phyloP scores from a whole-genome alignment of 2,888 invertebrate species.

The Anagyrus pseudococci region DNA sequence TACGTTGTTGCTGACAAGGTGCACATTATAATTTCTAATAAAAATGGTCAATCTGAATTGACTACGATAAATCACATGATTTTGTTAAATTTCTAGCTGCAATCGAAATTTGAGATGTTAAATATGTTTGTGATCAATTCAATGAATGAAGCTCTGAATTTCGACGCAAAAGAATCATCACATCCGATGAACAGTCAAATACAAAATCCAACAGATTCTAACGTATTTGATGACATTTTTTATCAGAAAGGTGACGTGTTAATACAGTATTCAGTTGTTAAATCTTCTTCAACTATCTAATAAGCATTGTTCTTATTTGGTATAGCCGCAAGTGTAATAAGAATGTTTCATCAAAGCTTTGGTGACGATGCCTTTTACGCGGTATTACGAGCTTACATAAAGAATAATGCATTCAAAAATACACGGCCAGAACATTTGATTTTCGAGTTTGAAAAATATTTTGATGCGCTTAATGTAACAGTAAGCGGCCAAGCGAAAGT shows the following conservation, averaged over 20 bases:
- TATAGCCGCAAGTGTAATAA: constrained; percentile 63
- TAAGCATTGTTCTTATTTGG: neutral
- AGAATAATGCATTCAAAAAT: constrained; percentile 35
- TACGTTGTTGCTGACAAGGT: constrained; percentile 52
- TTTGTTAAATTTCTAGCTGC: neutral
- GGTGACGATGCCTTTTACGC: constrained; percentile 38
- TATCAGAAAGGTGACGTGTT: constrained; percentile 68
- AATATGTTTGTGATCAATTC: constrained; percentile 66
- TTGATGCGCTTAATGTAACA: too few relatives aligned
- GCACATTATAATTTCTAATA: constrained; percentile 26
- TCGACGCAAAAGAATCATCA: constrained; percentile 61
- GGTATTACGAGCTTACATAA: constrained; percentile 62
- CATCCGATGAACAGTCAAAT: constrained; percentile 68
- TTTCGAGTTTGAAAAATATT: constrained; percentile 68
- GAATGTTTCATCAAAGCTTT: constrained; percentile 66
- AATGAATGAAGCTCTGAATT: constrained; percentile 58
- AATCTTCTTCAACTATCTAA: neutral
- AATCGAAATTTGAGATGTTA: constrained; percentile 63
- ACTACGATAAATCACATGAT: too few relatives aligned
- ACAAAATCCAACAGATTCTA: constrained; percentile 63
- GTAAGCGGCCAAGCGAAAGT: too few relatives aligned
- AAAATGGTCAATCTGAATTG: too few relatives aligned
- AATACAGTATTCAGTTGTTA: neutral
- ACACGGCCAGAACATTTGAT: constrained; percentile 87
- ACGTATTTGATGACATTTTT: constrained; percentile 68